phyloP scores from a whole-genome alignment of 2,888 invertebrate genomes.

The Dendrolimus pini region DNA sequence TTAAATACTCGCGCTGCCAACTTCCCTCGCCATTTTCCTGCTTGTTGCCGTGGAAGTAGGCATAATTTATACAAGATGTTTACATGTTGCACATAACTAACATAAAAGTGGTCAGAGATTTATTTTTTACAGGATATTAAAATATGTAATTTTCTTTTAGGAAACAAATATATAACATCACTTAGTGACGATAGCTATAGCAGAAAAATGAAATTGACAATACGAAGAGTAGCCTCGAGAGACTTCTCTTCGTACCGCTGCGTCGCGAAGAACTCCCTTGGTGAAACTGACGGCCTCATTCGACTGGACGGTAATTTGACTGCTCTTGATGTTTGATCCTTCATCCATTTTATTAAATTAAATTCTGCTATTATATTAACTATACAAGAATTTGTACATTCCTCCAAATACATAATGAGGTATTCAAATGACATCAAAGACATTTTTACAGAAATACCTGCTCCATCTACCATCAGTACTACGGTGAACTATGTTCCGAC shows the following conservation, averaged over 20 bases:
- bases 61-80: too few relatives aligned
- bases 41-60: too few relatives aligned
- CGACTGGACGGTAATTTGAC: slow-evolving; percentile 85
- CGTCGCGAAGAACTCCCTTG: slow-evolving; percentile 93
- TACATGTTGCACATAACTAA: too few relatives aligned
- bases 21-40: too few relatives aligned
- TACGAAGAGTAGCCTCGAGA: slow-evolving; percentile 84
- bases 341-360: not conserved
- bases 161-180: slow-evolving; percentile 91
- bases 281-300: slow-evolving; percentile 93
- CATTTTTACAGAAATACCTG: slow-evolving; percentile 84
- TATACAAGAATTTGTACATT: not conserved
- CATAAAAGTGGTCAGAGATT: too few relatives aligned
- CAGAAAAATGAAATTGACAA: slow-evolving; percentile 93
- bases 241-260: slow-evolving; percentile 94
- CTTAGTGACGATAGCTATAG: slow-evolving; percentile 91
- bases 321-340: not conserved
- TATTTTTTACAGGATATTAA: too few relatives aligned
- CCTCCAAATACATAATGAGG: not conserved
- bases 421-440: slow-evolving; percentile 1
- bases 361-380: not conserved
- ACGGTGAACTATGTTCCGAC: slow-evolving; percentile 74
- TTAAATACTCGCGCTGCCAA: too few relatives aligned
- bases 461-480: slow-evolving; percentile 85
- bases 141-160: slow-evolving; percentile 51